Percentiles rank a stretch among this genome's conserved stretches.
Evolutionary conservation across 2,888 invertebrate genomes (phyloP).

Genomic region (Deroplatys truncata): DNA sequence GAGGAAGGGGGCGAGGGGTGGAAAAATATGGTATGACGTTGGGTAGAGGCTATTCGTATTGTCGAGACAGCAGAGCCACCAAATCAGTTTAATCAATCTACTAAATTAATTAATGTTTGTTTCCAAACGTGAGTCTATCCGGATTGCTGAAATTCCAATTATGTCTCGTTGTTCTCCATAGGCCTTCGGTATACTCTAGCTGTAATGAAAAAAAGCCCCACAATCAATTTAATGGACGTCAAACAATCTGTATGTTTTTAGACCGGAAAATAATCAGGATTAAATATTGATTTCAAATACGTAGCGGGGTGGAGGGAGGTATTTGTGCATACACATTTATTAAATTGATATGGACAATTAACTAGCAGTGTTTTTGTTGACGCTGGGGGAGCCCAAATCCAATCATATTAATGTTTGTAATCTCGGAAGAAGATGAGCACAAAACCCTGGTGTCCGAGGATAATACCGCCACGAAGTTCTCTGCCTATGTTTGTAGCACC

Average conservation of each 20-base stretch:
- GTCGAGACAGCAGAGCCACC: constrained; percentile 24
- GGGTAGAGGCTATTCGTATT: constrained; percentile 18
- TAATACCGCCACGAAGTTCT: background rate
- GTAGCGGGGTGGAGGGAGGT: background rate
- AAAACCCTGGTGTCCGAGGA: background rate
- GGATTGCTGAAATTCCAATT: constrained; percentile 27
- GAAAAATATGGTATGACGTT: constrained; percentile 11
- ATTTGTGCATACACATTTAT: constrained; percentile 29
- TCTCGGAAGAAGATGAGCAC: background rate
- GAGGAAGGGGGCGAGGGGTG: background rate
- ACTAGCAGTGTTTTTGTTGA: constrained; percentile 19
- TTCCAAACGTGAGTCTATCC: constrained; percentile 17
- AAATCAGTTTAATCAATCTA: constrained; percentile 28
- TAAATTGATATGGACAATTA: constrained; percentile 31
- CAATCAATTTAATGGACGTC: constrained; percentile 31
- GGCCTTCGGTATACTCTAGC: background rate
- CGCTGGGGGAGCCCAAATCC: background rate
- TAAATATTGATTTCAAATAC: constrained; percentile 29
- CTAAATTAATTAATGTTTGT: constrained; percentile 29
- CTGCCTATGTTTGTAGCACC: background rate
- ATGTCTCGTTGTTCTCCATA: constrained; percentile 16
- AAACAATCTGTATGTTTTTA: constrained; percentile 29
- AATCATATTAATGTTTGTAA: constrained; percentile 11
- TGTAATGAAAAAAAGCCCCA: constrained; percentile 19
- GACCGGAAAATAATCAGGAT: constrained; percentile 28